Base-by-base conservation (phyloP, 1,140 invertebrate genomes). In the Penaeus chinensis region DNA sequence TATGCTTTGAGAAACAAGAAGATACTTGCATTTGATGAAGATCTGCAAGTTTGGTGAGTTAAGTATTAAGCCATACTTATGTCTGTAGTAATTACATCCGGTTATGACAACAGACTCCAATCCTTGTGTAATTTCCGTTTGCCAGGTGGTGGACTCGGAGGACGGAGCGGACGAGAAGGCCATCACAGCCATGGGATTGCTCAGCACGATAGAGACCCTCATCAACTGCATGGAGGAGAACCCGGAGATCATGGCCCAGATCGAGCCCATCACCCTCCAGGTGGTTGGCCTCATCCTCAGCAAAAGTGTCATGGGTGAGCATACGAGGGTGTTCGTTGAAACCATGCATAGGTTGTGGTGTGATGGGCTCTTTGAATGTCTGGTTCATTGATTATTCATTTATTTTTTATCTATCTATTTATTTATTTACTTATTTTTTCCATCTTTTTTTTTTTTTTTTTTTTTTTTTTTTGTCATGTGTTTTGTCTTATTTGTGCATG, bases 131-230 rank as follows among this genome's bases (percentile, higher is more conserved):
- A 62, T 22, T 89, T 86, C 89, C 61, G 65, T 42, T 54, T 24
- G 80, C 27, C 76, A 88, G 88, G 89, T 89, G 20, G 87, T 91
- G 94, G 99, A 10, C 93, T 98, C 76, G 94, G 96, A 97, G 90
- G 97, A 97, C 92, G 96, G 96, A 8, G 95, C 96, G 22, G 98
- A 99, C 92, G 98, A 99, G 91, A 99, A 99, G 91, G 97, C 98
- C 22, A 98, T 99, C 76, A 98, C 98, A 19, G 97, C 98, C 3
- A 99, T 99, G 96, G 98, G 98, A 77, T 93, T 99, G 4, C 93
- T 99, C 2, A 99, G 97, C 91, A 99, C 99, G 4, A 97, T 99
- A 92, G 98, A 99, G 92, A 99, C 97, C 0, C 94, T 99, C 71
- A 92, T 99, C 0, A 96, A 95, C 89, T 97, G 99, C 13, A 98